Base-by-base conservation (phyloP, 2,797 vertebrate genomes). In the Chromobotia macracanthus region DNA sequence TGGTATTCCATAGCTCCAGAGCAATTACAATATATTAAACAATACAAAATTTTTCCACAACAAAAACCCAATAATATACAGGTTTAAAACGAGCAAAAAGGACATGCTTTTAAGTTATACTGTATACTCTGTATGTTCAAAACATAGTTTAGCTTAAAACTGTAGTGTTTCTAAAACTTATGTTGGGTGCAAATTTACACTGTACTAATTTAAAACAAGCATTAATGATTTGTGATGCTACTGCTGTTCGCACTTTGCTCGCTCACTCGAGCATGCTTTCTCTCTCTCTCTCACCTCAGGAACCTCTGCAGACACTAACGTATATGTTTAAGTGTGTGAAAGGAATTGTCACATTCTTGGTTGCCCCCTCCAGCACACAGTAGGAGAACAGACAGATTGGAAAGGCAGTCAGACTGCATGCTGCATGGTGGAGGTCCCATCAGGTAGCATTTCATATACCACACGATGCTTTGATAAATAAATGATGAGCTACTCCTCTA, bases 381-480 rank as follows among this genome's bases (percentile, higher is more conserved):
- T 35, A 64, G 76, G 76, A 11, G 7, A 71, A 79, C 50, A 31
- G 61, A 64, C 51, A 66, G 69, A 79, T 79, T 58, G 72, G 48
- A 79, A 50, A 56, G 51, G 48, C 50, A 79, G 69, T 66, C 60
- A 79, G 69, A 79, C 69, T 61, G 72, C 77, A 72, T 66, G 69
- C 48, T 56, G 77, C 50, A 79, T 16, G 0, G 48, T 79, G 61
- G 65, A 65, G 48, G 69, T 56, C 51, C 69, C 56, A 72, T 72
- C 56, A 80, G 55, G 56, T 38, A 76, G 18, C 21, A 13, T 64
- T 73, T 63, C 53, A 4, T 28, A 4, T 21, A 72, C 75, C 61
- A 55, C 41, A 53, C 13, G 35, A 56, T 81, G 86, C 87, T 88
- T 84, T 89, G 86, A 90, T 92, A 81, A 86, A 88, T 88, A 90